Conservation (phyloP, 2,113 vertebrate species). For the Coregonus clupeaformis region DNA sequence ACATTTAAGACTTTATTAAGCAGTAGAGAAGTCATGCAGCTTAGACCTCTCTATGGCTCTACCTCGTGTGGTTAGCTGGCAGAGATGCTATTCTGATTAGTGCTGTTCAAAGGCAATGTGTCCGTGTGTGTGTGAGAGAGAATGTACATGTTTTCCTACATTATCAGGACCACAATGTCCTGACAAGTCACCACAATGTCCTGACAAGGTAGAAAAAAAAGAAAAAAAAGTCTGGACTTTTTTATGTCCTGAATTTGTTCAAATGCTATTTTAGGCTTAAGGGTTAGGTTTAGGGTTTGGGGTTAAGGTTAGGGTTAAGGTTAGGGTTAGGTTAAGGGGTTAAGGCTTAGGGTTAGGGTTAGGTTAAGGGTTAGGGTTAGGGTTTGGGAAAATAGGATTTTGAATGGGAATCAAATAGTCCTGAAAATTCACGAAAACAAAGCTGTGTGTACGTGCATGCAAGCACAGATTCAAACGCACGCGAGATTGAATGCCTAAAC, state of each 20-base stretch:
- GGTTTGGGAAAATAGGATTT: not conserved
- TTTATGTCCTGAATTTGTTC: too few relatives aligned
- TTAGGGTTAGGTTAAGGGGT: too few relatives aligned
- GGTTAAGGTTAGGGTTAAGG: too few relatives aligned
- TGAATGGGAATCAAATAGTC: not conserved
- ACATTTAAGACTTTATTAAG: conserved; percentile 61
- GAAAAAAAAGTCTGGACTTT: too few relatives aligned
- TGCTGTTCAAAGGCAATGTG: not conserved
- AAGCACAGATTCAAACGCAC: too few relatives aligned
- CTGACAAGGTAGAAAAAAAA: too few relatives aligned
- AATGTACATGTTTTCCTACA: not conserved
- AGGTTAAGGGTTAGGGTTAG: too few relatives aligned
- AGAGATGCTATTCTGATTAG: conserved; percentile 22
- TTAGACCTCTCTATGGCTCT: conserved; percentile 37
- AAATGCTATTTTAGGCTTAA: too few relatives aligned
- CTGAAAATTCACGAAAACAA: not conserved
- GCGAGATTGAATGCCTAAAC: not conserved
- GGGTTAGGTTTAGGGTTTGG: too few relatives aligned
- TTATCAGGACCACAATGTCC: too few relatives aligned
- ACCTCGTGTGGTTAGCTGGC: conserved; percentile 36
- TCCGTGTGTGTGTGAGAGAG: not conserved
- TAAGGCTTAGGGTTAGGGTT: too few relatives aligned
- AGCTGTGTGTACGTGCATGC: not conserved
- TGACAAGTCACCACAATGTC: too few relatives aligned
- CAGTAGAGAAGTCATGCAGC: conserved; percentile 38